Conservation (phyloP, 2,113 vertebrate species). For the Trogon melanurus region DNA sequence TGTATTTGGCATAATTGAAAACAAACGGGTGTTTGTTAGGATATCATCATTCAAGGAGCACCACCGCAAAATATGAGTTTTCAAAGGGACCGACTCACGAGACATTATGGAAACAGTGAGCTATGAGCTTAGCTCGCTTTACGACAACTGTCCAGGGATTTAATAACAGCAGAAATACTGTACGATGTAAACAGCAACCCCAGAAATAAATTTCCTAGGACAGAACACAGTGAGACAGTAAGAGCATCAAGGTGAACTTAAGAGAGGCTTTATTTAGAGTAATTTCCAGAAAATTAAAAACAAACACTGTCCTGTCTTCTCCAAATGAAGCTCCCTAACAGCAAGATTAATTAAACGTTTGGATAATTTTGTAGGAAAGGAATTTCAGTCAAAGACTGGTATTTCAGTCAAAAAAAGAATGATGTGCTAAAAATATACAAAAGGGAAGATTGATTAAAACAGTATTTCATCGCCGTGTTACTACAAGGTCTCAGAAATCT, state of each 20-base stretch:
- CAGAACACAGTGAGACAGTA: neutral
- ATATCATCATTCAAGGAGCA: slow-evolving; percentile 34
- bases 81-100: neutral
- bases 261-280: neutral
- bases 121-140: neutral
- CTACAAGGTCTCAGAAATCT: fast-evolving
- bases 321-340: neutral
- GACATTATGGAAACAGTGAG: neutral
- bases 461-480: neutral
- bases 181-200: neutral
- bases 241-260: neutral
- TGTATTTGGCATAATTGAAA: slow-evolving; percentile 28
- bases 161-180: neutral
- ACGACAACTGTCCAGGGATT: neutral
- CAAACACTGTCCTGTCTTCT: neutral
- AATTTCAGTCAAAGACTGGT: neutral
- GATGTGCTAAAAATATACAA: neutral
- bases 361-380: neutral
- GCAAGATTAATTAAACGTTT: neutral
- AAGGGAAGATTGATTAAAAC: neutral
- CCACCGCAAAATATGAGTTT: neutral
- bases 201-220: neutral
- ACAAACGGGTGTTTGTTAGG: slow-evolving; percentile 34
- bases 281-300: neutral
- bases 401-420: neutral